Base-by-base conservation (phyloP, 2,888 invertebrate genomes). In the Limenitis camilla region DNA sequence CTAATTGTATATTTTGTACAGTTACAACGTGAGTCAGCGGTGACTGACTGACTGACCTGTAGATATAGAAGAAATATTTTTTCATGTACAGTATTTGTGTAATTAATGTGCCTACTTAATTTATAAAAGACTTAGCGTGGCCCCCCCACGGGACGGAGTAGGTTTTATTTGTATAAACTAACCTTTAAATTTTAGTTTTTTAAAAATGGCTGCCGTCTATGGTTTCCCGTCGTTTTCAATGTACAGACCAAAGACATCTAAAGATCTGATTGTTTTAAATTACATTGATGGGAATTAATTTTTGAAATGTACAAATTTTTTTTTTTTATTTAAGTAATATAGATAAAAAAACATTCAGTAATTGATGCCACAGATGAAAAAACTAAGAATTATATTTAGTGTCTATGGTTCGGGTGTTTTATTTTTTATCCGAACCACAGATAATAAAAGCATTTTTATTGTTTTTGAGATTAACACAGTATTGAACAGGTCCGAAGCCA, bases 401-500 rank as follows among this genome's bases (percentile, higher is more conserved):
- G n/a, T n/a, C n/a, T n/a, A n/a, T n/a, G n/a, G n/a, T n/a, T n/a
- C n/a, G n/a, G n/a, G n/a, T n/a, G n/a, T n/a, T n/a, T n/a, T n/a
- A n/a, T n/a, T n/a, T n/a, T n/a, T n/a, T n/a, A n/a, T n/a, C n/a
- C n/a, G n/a, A n/a, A n/a, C n/a, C n/a, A n/a, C n/a, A n/a, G n/a
- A n/a, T n/a, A n/a, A n/a, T n/a, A 10, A 33, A 43, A 11, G n/a
- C 43, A 53, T 55, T 35, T 54, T 40, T 4, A 38, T 47, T 49
- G 28, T 56, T 63, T 63, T 59, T 63, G 73, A 74, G 73, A 75
- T 73, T 73, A 71, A 66, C 67, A 69, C 81, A 81, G 82, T 81
- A 80, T 80, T 79, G 69, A 69, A 68, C 67, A 68, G 61, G 62
- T 67, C 65, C 63, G 73, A 77, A 79, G 80, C 79, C 81, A 80